Conservation (phyloP, 2,888 invertebrate genomes). For the Pammene aurita region DNA sequence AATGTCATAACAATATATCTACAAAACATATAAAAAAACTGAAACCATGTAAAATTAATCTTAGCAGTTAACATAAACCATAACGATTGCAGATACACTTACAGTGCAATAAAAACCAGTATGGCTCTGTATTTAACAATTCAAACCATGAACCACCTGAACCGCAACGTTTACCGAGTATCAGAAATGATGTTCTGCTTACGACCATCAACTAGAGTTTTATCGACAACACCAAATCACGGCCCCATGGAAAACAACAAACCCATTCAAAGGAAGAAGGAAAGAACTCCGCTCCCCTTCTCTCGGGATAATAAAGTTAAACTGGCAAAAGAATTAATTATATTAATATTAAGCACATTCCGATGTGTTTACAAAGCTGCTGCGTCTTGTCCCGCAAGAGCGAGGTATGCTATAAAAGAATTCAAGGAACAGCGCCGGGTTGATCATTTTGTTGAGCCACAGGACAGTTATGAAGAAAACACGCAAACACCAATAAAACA, state of each 20-base stretch:
- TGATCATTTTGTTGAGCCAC: not conserved
- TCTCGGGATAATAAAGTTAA: not conserved
- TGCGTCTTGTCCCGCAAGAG: not conserved
- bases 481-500: not conserved
- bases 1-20: no score
- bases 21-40: no score
- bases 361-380: not conserved
- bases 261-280: not conserved
- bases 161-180: not conserved
- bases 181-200: not conserved
- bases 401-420: not conserved
- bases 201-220: not conserved
- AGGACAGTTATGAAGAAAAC: not conserved
- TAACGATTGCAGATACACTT: not conserved
- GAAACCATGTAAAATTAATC: no score
- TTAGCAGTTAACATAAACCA: no score
- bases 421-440: not conserved
- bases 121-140: not conserved
- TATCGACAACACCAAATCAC: not conserved
- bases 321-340: constrained; percentile 7
- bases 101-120: no score
- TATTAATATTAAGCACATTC: constrained; percentile 12
- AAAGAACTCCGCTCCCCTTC: constrained; percentile 3
- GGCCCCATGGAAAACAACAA: not conserved
- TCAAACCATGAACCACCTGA: not conserved